These are phyloP conservation scores for Leucophenga montana DNA, from an alignment of 2,888 invertebrate species.

Conservation along the genomic window DNA sequence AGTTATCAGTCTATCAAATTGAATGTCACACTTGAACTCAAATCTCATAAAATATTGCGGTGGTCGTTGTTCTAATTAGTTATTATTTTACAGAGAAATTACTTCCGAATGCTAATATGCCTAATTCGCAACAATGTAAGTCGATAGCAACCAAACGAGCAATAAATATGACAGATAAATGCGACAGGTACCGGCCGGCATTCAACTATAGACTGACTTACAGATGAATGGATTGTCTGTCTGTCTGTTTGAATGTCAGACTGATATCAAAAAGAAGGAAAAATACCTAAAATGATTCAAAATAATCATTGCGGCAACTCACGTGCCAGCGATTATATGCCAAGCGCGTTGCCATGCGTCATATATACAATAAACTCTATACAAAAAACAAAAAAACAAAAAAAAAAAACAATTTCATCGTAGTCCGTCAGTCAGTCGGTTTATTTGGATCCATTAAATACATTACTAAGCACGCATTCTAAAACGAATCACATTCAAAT, in stretches of 20 bases:
- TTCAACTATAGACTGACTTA: neutral
- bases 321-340: conserved; percentile 30
- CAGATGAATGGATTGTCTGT: neutral
- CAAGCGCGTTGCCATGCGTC: conserved; percentile 34
- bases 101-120: too few species aligned
- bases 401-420: neutral
- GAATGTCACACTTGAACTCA: too few species aligned
- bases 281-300: too few species aligned
- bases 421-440: neutral
- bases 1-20: too few species aligned
- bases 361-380: conserved; percentile 36
- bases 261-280: neutral
- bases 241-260: neutral
- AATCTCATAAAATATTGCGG: too few species aligned
- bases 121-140: too few species aligned
- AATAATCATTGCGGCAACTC: neutral
- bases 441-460: neutral
- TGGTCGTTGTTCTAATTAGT: too few species aligned
- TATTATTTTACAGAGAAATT: too few species aligned
- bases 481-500: neutral
- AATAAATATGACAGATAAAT: too few species aligned
- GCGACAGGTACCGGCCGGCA: too few species aligned
- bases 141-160: too few species aligned
- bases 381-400: neutral
- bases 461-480: neutral